phyloP scores from a whole-genome alignment of 2,888 invertebrate genomes.

The Pachliopta kotzebuea region DNA sequence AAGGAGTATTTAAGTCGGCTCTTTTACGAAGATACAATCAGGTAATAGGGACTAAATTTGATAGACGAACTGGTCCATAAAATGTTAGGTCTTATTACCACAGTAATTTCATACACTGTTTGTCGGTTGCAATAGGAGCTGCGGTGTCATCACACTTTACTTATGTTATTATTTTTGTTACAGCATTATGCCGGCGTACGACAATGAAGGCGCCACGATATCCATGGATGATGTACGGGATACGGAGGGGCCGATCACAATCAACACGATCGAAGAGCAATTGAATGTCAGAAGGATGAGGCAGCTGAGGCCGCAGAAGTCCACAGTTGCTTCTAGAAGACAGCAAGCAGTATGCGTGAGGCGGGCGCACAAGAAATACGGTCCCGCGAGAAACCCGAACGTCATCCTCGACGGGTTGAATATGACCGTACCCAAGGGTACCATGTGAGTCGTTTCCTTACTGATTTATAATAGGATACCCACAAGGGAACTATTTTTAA shows the following conservation, averaged over 20 bases:
- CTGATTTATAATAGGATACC: too few relatives aligned
- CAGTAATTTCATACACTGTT: too few relatives aligned
- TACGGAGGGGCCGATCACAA: slow-evolving; percentile 49
- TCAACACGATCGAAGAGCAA: slow-evolving; percentile 59
- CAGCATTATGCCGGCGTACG: slow-evolving; percentile 73
- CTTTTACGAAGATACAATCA: too few relatives aligned
- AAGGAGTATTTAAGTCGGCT: too few relatives aligned
- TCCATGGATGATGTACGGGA: slow-evolving; percentile 69
- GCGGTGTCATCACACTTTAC: too few relatives aligned
- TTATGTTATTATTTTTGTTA: slow-evolving; percentile 30
- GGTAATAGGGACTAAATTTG: too few relatives aligned
- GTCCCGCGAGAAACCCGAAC: slow-evolving; percentile 87
- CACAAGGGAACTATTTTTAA: too few relatives aligned
- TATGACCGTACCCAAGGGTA: slow-evolving; percentile 95
- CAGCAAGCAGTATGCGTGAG: slow-evolving; percentile 93
- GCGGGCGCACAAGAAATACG: slow-evolving; percentile 91
- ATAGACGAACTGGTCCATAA: too few relatives aligned
- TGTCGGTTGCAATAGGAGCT: too few relatives aligned
- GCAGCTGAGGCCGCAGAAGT: slow-evolving; percentile 82
- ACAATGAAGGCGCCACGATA: slow-evolving; percentile 73
- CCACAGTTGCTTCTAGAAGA: slow-evolving; percentile 85
- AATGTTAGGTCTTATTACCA: too few relatives aligned
- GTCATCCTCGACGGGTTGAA: slow-evolving; percentile 92
- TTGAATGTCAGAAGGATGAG: slow-evolving; percentile 52
- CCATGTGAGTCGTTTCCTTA: slow-evolving; percentile 84